These are phyloP conservation scores for Antedon bifida DNA, from an alignment of 35 echinoderm and acorn worm species.

Conservation along the genomic window DNA sequence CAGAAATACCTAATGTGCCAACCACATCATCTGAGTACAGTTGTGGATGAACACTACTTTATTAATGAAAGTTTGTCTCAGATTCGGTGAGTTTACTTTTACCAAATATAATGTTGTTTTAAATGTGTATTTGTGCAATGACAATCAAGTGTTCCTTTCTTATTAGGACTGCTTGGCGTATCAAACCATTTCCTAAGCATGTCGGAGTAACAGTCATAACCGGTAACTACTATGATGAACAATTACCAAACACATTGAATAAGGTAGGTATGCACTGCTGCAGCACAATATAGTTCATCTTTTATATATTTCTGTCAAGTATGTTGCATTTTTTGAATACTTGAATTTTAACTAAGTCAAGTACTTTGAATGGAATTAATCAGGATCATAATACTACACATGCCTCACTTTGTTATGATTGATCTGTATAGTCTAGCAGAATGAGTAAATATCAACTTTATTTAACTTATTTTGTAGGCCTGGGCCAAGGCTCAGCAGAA, in stretches of 20 bases:
- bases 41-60: conserved; percentile 81
- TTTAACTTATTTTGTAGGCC: conserved; percentile 28
- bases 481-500: conserved; percentile 76
- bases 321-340: no score
- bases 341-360: no score
- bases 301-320: no score
- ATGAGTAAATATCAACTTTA: no score
- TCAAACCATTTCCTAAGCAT: conserved; percentile 83
- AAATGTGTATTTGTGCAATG: no score
- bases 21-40: conserved; percentile 44
- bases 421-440: no score
- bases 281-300: no score
- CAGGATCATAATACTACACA: no score
- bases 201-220: conserved; percentile 78
- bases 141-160: no score
- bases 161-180: conserved; percentile 47
- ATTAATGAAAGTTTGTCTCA: conserved; percentile 69
- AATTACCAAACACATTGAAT: conserved; percentile 74
- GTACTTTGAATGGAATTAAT: no score
- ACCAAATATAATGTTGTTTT: no score
- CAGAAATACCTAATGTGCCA: conserved; percentile 87
- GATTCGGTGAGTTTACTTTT: conserved; percentile 73
- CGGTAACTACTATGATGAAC: conserved; percentile 95
- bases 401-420: no score
- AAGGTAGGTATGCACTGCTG: conserved; percentile 30